Evolutionary conservation across 2,113 vertebrate species (phyloP).

Genomic region (Maylandia zebra): DNA sequence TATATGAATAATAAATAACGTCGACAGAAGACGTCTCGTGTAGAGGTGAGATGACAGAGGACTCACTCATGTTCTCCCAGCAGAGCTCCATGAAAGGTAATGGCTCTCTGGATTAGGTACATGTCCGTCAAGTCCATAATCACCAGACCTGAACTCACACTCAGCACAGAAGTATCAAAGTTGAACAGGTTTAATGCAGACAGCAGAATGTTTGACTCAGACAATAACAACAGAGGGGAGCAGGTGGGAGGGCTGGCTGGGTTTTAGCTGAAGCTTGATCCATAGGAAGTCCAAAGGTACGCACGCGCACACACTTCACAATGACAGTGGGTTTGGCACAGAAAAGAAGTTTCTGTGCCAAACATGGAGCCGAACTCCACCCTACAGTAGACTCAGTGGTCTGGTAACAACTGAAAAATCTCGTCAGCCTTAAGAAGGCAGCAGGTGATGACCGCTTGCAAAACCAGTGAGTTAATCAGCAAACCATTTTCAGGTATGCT

Average conservation of each 20-base stretch:
- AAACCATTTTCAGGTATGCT: not conserved
- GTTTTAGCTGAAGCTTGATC: not conserved
- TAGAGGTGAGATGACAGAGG: not conserved
- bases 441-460: not conserved
- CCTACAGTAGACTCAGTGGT: not conserved
- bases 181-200: not conserved
- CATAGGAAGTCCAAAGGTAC: not conserved
- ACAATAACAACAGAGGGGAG: not conserved
- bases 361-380: not conserved
- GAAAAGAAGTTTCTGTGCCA: not conserved
- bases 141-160: not conserved
- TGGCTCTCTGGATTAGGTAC: not conserved
- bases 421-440: not conserved
- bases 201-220: not conserved
- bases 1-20: not conserved
- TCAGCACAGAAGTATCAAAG: not conserved
- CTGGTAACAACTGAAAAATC: not conserved
- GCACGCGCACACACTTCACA: not conserved
- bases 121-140: not conserved
- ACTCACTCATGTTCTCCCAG: not conserved
- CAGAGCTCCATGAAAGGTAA: not conserved
- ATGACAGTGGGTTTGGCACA: not conserved
- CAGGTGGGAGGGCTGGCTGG: not conserved
- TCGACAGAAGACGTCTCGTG: accelerated
- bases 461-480: not conserved